Percentiles rank a stretch among this genome's conserved stretches.
Conservation (phyloP, 2,888 invertebrate species). For the Colostygia pectinataria region DNA sequence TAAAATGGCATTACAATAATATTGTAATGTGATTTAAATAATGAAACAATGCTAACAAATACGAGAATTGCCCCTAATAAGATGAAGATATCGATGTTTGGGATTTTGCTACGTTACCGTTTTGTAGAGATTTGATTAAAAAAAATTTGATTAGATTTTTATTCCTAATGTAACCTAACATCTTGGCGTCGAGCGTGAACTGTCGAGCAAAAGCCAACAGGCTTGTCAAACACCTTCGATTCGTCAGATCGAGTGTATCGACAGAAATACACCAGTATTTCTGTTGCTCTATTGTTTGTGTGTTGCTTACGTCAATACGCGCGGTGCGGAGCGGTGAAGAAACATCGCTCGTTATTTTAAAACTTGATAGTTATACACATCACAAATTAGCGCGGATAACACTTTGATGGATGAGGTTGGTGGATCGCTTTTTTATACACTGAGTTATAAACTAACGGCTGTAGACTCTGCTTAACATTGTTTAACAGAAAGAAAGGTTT, state of each 20-base stretch:
- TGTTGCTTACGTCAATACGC: conserved; percentile 59
- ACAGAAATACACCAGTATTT: conserved; percentile 45
- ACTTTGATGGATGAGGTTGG: conserved; percentile 14
- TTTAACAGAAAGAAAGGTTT: too few relatives aligned
- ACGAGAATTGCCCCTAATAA: too few relatives aligned
- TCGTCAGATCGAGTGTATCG: conserved; percentile 45
- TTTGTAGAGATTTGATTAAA: too few relatives aligned
- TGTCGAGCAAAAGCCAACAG: background rate
- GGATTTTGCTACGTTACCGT: too few relatives aligned
- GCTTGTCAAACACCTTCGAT: conserved; percentile 22
- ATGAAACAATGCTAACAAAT: too few relatives aligned
- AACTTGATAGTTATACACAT: conserved; percentile 29
- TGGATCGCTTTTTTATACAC: conserved; percentile 2
- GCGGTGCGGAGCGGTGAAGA: conserved; percentile 24
- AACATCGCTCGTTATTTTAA: conserved; percentile 33
- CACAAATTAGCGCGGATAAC: conserved; percentile 26
- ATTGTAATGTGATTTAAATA: too few relatives aligned
- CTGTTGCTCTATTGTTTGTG: conserved; percentile 57
- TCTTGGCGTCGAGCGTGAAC: too few relatives aligned
- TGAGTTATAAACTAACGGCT: background rate
- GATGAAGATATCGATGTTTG: too few relatives aligned
- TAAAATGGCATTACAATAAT: too few relatives aligned
- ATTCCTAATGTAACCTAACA: too few relatives aligned
- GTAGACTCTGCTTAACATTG: too few relatives aligned
- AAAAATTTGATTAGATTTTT: too few relatives aligned